Base-by-base conservation (phyloP, 2,113 vertebrate species). In the Mormoops blainvillei region DNA sequence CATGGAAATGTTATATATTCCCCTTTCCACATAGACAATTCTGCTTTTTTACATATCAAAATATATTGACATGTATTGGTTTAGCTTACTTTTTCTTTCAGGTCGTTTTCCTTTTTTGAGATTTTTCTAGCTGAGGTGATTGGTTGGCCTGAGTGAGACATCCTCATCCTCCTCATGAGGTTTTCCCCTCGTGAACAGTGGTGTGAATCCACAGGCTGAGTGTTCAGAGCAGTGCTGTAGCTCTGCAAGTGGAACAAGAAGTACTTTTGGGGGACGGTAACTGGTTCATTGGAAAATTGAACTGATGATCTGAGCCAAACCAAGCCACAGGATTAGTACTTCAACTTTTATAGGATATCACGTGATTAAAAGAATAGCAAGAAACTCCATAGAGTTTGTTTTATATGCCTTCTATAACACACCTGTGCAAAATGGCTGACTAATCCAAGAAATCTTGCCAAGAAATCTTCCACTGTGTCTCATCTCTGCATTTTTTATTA, bases 81-180 rank as follows among this genome's bases (percentile, higher is more conserved):
- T 83, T 43, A 28, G 20, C 54, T 63, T 63, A 45, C 68, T 38
- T 78, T 65, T 80, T 31, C 45, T 56, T 58, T 38, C 13, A 31
- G 19, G 26, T 28, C 52, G n/a, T 61, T 68, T 41, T 24, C 19
- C 86, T 85, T 38, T 24, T 86, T 85, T 38, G 81, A 82, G 67
- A 65, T 77, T 77, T 96, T 76, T 86, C 63, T 94, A 18, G 41
- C 41, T 43, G 14, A 85, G 33, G 20, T 90, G 61, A 63, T 82
- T 89, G 19, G 38, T 81, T 90, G 41, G 41, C 45, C 65, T 71
- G 11, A 87, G 45, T 84, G 65, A 95, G 43, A 50, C 67, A 91
- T 84, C 65, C 38, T 96, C 54, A 63, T 78, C 83, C 78, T 94
- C 33, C 87, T 93, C 82, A 73, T 74, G 91, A 94, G 87, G 84